phyloP scores from a whole-genome alignment of 1,140 invertebrate species.

The Medauroidea extradentata region DNA sequence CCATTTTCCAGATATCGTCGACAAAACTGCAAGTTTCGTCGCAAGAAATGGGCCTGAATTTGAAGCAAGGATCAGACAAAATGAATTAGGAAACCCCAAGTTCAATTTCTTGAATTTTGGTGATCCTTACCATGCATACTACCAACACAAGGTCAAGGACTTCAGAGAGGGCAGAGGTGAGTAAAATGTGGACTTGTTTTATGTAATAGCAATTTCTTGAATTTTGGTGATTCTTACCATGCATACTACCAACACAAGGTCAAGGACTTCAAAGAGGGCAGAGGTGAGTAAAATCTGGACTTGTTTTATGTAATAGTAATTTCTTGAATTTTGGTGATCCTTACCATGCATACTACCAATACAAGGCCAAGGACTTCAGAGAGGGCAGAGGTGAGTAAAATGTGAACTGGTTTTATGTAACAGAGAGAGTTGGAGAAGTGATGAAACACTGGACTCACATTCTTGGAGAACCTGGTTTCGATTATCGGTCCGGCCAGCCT shows the following conservation, averaged over 20 bases:
- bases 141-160: conserved; percentile 97
- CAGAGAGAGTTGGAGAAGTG: too few relatives aligned
- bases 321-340: conserved; percentile 96
- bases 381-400: conserved; percentile 72
- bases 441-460: background rate
- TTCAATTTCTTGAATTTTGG: conserved; percentile 96
- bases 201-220: conserved; percentile 86
- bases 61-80: conserved; percentile 92
- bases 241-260: conserved; percentile 99
- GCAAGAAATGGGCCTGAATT: conserved; percentile 98
- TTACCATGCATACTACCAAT: conserved; percentile 98
- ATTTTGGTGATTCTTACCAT: conserved; percentile 95
- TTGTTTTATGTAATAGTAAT: conserved; percentile 50
- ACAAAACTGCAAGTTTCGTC: conserved; percentile 97
- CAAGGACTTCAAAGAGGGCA: conserved; percentile 91
- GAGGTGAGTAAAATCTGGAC: conserved; percentile 49
- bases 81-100: conserved; percentile 95
- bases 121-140: conserved; percentile 99
- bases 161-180: conserved; percentile 85
- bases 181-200: background rate
- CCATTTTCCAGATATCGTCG: conserved; percentile 80
- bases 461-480: too few relatives aligned
- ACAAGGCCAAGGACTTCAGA: conserved; percentile 94
- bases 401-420: background rate
- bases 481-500: too few relatives aligned